Percentiles rank a stretch among this genome's conserved stretches.
Evolutionary conservation across 2,797 vertebrate genomes (phyloP).

Genomic region (Xiphophorus birchmanni): DNA sequence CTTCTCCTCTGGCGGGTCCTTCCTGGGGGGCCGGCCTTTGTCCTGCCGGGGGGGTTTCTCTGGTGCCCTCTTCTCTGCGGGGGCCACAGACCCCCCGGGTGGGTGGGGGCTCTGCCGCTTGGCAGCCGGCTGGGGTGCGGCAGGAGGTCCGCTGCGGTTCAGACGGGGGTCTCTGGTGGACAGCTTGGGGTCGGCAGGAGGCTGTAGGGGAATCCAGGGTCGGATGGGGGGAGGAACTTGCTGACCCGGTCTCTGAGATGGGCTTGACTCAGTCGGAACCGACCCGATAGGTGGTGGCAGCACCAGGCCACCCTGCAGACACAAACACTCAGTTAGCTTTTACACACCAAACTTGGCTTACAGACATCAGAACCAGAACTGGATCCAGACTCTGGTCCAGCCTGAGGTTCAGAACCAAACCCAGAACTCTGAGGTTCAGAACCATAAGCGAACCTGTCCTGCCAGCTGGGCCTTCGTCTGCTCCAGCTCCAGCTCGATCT

Average conservation of each 20-base stretch:
- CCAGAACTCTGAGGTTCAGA: not conserved
- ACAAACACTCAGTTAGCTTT: not conserved
- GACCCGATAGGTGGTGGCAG: conserved; percentile 73
- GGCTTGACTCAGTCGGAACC: conserved; percentile 54
- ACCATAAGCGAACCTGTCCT: conserved; percentile 4
- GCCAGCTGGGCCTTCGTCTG: conserved; percentile 99
- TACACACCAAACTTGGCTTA: not conserved
- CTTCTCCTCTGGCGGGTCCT: conserved; percentile 84
- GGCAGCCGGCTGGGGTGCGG: conserved; percentile 74
- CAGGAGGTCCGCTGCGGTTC: conserved; percentile 78
- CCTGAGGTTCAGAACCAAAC: not conserved
- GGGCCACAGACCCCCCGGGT: conserved; percentile 45
- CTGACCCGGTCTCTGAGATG: conserved; percentile 72
- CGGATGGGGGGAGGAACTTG: conserved; percentile 52
- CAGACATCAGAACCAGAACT: not conserved
- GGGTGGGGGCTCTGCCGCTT: conserved; percentile 79
- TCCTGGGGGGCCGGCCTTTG: conserved; percentile 84
- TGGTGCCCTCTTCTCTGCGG: conserved; percentile 78
- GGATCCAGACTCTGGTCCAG: not conserved
- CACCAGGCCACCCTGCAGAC: conserved; percentile 79
- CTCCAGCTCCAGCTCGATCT: conserved; percentile 97
- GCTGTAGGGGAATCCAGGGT: conserved; percentile 77
- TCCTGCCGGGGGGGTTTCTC: conserved; percentile 85
- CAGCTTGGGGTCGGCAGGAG: conserved; percentile 84
- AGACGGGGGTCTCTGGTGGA: conserved; percentile 92